Base-by-base conservation (phyloP, 2,797 vertebrate genomes). In the Perodicticus potto region DNA sequence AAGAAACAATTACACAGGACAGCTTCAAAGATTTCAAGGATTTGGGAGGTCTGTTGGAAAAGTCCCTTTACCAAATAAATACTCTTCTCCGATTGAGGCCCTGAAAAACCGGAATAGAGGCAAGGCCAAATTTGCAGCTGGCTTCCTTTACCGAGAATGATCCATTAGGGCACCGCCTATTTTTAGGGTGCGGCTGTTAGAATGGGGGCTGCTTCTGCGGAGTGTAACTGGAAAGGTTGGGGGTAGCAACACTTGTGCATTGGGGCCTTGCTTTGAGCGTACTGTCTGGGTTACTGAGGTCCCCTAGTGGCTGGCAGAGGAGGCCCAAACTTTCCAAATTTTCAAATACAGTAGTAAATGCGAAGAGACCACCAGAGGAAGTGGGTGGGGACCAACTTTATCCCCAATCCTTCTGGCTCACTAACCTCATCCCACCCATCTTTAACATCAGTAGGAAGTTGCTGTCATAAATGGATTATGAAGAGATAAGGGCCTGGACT, bases 91-190 rank as follows among this genome's bases (percentile, higher is more conserved):
- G 13, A 45, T 1, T 13, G 19, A 83, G 72, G 72, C 70, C 73
- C 32, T 34, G 57, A 74, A 95, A 97, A 96, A 78, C 67, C 11
- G 10, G 84, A 92, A 90, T 37, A 78, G 87, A 96, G 37, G 43
- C 57, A 91, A 69, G 63, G 82, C 73, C 89, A 89, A 94, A 93
- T 95, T 85, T 87, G 74, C 83, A 95, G 89, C 61, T 59, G 85
- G 67, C 59, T 89, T 78, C 53, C 67, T 93, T 89, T 34, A 87
- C 84, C 76, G 94, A 94, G 84, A 92, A 88, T 22, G 92, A 94
- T 69, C 70, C 92, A 78, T 22, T 16, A 70, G 49, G 69, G 59
- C 94, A 81, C 65, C 20, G 32, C 81, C 93, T 74, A 19, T 67
- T n/a, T 67, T 55, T 13, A 69, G 85, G 91, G 87, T 88, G 84